phyloP scores from a whole-genome alignment of 2,888 invertebrate species.

The Dicyrtomina minuta region DNA sequence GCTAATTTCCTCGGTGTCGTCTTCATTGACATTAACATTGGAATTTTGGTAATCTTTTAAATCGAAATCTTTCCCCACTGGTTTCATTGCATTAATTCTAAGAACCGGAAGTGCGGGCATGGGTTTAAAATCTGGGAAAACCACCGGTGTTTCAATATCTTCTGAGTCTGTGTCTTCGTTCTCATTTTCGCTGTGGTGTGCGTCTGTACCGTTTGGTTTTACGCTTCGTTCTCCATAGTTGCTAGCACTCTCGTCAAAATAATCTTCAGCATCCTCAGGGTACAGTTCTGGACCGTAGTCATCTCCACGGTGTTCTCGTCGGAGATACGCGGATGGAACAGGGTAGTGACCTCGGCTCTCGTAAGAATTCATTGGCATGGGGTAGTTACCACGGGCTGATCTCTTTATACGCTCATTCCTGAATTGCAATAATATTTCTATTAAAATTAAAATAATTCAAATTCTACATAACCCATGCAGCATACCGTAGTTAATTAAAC shows the following conservation, averaged over 20 bases:
- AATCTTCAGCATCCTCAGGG: conserved; percentile 15
- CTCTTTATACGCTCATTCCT: conserved; percentile 38
- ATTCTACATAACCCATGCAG: too few species aligned
- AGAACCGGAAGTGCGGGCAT: conserved; percentile 22
- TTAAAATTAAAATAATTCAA: not conserved
- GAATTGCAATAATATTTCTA: not conserved
- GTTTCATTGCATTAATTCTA: not conserved
- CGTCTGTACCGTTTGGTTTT: not conserved
- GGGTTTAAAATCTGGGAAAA: conserved; percentile 13
- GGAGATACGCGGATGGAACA: conserved; percentile 39
- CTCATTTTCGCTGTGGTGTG: not conserved
- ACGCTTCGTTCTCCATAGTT: not conserved
- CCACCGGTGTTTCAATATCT: not conserved
- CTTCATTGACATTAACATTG: not conserved
- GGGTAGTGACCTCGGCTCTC: conserved; percentile 18
- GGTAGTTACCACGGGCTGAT: too few species aligned
- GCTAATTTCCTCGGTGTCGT: conserved; percentile 2
- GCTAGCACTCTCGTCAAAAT: not conserved
- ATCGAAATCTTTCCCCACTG: not conserved
- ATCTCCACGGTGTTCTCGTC: conserved; percentile 42
- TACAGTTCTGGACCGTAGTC: too few species aligned
- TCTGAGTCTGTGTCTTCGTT: not conserved
- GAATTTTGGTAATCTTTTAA: not conserved
- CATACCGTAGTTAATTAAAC: too few species aligned
- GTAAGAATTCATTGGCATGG: too few species aligned